Conservation (phyloP, 2,797 vertebrate genomes). For the Chiroxiphia lanceolata region DNA sequence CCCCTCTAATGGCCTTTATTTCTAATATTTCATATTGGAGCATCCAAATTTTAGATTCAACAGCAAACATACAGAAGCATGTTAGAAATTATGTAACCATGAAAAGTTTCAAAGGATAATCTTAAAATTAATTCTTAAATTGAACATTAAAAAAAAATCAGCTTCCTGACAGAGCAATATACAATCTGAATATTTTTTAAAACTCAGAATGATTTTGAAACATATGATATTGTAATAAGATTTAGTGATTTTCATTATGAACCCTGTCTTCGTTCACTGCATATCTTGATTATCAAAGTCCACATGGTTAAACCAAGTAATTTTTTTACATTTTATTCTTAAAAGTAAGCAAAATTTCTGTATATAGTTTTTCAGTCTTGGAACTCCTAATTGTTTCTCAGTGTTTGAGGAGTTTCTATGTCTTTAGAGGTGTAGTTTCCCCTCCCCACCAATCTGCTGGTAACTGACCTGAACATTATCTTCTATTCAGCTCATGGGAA, state of each 20-base stretch:
- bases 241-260: background rate
- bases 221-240: background rate
- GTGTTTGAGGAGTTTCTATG: background rate
- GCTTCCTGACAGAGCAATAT: background rate
- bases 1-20: background rate
- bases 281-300: background rate
- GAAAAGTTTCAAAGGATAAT: background rate
- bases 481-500: background rate
- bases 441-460: background rate
- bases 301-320: background rate
- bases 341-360: background rate
- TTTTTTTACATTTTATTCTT: background rate
- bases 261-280: background rate
- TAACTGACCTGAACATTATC: background rate
- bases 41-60: background rate
- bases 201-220: background rate
- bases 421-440: background rate
- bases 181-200: too few relatives aligned
- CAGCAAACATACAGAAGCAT: background rate
- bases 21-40: background rate
- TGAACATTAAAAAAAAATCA: background rate
- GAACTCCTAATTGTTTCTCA: background rate
- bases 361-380: background rate
- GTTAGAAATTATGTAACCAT: background rate
- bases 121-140: background rate